Conservation (phyloP, 2,113 vertebrate genomes). For the Centropus bengalensis region DNA sequence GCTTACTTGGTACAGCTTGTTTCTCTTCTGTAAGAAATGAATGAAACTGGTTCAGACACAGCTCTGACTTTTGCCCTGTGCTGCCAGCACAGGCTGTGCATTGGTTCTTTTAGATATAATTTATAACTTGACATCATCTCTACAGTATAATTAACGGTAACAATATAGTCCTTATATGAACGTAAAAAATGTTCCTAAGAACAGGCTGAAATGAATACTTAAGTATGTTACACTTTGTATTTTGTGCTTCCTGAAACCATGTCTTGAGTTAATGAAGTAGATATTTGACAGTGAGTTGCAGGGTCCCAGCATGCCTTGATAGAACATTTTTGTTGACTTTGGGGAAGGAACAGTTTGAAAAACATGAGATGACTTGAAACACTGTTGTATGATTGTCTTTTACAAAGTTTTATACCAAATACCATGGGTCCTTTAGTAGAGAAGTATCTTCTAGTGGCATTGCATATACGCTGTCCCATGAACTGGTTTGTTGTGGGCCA, state of each 20-base stretch:
- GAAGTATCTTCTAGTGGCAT: not conserved
- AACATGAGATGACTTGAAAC: not conserved
- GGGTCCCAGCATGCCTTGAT: not conserved
- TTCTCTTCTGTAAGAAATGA: not conserved
- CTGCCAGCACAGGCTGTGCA: not conserved
- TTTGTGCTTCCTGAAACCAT: not conserved
- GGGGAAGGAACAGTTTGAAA: not conserved
- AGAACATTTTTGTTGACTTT: not conserved
- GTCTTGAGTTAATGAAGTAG: not conserved
- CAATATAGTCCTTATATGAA: not conserved
- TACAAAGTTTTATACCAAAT: not conserved
- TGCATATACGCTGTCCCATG: not conserved
- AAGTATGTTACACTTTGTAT: not conserved
- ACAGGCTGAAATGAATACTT: not conserved
- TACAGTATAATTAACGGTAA: not conserved
- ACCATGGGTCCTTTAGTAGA: not conserved
- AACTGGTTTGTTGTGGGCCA: not conserved
- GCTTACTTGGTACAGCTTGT: not conserved
- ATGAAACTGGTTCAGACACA: not conserved
- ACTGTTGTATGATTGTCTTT: not conserved
- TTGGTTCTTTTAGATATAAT: accelerated
- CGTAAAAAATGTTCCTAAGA: not conserved
- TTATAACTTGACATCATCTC: not conserved
- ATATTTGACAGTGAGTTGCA: not conserved
- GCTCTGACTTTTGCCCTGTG: not conserved